These are phyloP conservation scores for Apostichopus japonicus DNA, from an alignment of 35 echinoderm and acorn worm genomes.

Conservation along the genomic window DNA sequence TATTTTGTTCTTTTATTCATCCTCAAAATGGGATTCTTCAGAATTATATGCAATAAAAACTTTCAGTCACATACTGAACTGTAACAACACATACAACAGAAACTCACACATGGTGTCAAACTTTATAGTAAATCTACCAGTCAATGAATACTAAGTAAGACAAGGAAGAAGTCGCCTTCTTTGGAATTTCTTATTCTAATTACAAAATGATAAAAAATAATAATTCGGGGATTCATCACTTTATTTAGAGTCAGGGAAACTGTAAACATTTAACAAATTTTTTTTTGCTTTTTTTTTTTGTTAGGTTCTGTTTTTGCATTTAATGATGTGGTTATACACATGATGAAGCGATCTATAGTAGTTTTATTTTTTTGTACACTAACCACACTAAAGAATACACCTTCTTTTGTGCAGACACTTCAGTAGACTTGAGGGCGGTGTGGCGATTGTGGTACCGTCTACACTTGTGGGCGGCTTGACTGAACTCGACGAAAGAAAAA, in stretches of 20 bases:
- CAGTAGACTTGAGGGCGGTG: no score
- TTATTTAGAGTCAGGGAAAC: background rate
- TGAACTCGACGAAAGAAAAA: no score
- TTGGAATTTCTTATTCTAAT: conserved; percentile 34
- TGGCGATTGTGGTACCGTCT: no score
- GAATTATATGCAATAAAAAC: conserved; percentile 68
- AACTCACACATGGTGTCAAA: conserved; percentile 44
- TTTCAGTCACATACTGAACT: conserved; percentile 52
- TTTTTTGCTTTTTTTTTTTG: no score
- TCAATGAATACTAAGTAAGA: conserved; percentile 49
- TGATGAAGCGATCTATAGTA: no score
- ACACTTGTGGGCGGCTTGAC: no score
- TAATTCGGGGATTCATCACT: background rate
- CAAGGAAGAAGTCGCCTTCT: conserved; percentile 40
- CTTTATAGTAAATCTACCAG: conserved; percentile 34
- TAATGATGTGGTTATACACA: no score
- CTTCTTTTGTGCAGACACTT: no score
- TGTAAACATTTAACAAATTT: background rate
- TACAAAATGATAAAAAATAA: background rate
- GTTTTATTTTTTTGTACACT: no score
- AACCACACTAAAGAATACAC: no score
- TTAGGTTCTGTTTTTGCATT: no score
- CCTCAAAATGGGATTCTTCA: conserved; percentile 8
- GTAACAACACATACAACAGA: conserved; percentile 45
- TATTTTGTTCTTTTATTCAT: conserved; percentile 46